Conservation (phyloP, 2,888 invertebrate species). For the Molanna angustata region DNA sequence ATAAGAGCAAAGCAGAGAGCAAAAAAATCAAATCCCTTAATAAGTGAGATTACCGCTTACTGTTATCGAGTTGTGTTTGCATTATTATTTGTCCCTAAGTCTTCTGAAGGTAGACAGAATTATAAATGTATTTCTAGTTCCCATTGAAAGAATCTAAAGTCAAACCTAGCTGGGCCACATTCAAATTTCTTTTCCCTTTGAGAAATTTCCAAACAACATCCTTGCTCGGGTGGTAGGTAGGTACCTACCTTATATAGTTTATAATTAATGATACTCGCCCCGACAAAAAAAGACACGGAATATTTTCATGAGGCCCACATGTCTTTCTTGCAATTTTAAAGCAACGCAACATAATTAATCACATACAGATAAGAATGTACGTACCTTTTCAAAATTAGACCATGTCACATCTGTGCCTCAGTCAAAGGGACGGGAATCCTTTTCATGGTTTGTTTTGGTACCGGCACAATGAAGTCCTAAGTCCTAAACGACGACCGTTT, state of each 20-base stretch:
- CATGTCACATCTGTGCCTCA: constrained; percentile 31
- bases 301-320: constrained; percentile 30
- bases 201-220: constrained; percentile 24
- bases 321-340: constrained; percentile 33
- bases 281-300: constrained; percentile 24
- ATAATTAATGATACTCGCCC: constrained; percentile 31
- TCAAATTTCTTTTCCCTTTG: constrained; percentile 28
- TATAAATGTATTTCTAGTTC: constrained; percentile 30
- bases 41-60: no score
- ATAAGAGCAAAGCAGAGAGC: no score
- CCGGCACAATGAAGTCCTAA: constrained; percentile 18
- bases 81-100: not conserved
- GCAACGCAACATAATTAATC: constrained; percentile 29
- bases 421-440: constrained; percentile 29
- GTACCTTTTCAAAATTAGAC: constrained; percentile 33
- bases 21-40: no score
- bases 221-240: constrained; percentile 19
- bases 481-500: constrained; percentile 13
- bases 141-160: not conserved
- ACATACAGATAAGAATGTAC: constrained; percentile 30
- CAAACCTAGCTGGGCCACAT: constrained; percentile 15
- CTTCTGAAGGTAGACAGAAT: constrained; percentile 13
- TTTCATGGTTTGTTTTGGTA: constrained; percentile 28
- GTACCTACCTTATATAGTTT: constrained; percentile 18
- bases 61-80: not conserved